Conservation (phyloP, 2,888 invertebrate species). For the Elysia crispata region DNA sequence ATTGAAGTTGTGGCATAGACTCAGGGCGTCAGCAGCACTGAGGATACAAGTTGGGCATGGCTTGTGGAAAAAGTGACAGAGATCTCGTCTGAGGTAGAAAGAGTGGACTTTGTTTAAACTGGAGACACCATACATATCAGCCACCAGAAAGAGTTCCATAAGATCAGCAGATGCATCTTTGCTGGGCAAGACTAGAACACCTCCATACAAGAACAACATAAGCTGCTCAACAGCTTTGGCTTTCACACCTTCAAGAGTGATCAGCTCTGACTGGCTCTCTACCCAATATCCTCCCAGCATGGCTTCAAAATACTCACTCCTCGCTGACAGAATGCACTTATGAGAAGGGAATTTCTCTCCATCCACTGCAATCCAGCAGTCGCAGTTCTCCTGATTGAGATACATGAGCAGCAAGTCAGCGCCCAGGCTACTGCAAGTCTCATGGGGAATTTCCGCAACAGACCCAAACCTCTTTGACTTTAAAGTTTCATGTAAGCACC, state of each 20-base stretch:
- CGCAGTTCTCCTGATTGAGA: conserved; percentile 56
- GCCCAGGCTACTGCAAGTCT: conserved; percentile 61
- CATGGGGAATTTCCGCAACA: conserved; percentile 42
- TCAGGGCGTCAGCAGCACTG: conserved; percentile 91
- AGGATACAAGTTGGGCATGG: conserved; percentile 93
- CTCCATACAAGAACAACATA: conserved; percentile 95
- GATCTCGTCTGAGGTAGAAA: conserved; percentile 38
- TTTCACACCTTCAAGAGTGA: conserved; percentile 85
- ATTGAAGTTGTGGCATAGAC: conserved; percentile 90
- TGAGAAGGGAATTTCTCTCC: conserved; percentile 61
- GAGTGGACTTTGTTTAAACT: conserved; percentile 29
- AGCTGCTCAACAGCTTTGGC: conserved; percentile 88
- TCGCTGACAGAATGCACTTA: conserved; percentile 89
- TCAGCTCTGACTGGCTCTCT: conserved; percentile 88
- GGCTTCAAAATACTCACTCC: conserved; percentile 94
- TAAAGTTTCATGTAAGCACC: too few species aligned
- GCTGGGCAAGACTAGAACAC: conserved; percentile 82
- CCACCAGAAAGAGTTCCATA: conserved; percentile 35
- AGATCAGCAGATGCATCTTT: background rate
- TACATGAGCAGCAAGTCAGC: conserved; percentile 62
- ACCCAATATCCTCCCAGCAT: conserved; percentile 91
- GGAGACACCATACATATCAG: conserved; percentile 43
- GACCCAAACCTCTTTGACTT: too few species aligned
- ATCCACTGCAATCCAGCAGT: conserved; percentile 59
- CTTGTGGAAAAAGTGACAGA: conserved; percentile 78